Evolutionary conservation across 2,797 vertebrate species (phyloP).

Genomic region (Fistularia tabacaria): DNA sequence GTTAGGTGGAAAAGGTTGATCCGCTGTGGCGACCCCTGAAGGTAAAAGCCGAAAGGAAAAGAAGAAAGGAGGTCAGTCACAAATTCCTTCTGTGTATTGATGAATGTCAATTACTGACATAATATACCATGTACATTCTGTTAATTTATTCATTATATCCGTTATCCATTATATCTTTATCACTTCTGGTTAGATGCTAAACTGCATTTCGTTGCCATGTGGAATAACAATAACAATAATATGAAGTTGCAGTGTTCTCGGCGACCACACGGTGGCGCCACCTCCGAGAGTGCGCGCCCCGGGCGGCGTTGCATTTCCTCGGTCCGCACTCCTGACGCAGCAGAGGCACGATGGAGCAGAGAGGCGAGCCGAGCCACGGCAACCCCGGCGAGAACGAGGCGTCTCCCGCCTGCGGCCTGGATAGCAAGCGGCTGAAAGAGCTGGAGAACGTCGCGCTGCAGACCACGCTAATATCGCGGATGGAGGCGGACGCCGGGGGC

Average conservation of each 20-base stretch:
- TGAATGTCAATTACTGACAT: no score
- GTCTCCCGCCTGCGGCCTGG: constrained; percentile 42
- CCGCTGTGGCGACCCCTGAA: no score
- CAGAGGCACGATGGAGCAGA: constrained; percentile 68
- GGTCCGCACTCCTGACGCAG: constrained; percentile 48
- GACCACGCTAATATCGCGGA: constrained; percentile 64
- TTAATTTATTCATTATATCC: no score
- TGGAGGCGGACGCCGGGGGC: constrained; percentile 57
- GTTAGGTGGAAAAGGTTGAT: no score
- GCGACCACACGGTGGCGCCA: constrained; percentile 38
- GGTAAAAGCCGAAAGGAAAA: no score
- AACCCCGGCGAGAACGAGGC: constrained; percentile 41
- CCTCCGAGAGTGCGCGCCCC: background rate
- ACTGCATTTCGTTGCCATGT: no score
- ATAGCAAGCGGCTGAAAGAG: constrained; percentile 72
- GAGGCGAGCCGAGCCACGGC: constrained; percentile 37
- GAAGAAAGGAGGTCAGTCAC: no score
- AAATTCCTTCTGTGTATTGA: no score
- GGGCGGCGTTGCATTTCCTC: background rate
- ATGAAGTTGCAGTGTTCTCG: background rate
- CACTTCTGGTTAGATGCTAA: no score
- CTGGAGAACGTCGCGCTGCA: constrained; percentile 74
- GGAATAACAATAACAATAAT: background rate
- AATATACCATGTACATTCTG: no score
- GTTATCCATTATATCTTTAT: no score